Base-by-base conservation (phyloP, 1,140 invertebrate genomes). In the Listronotus oregonensis region DNA sequence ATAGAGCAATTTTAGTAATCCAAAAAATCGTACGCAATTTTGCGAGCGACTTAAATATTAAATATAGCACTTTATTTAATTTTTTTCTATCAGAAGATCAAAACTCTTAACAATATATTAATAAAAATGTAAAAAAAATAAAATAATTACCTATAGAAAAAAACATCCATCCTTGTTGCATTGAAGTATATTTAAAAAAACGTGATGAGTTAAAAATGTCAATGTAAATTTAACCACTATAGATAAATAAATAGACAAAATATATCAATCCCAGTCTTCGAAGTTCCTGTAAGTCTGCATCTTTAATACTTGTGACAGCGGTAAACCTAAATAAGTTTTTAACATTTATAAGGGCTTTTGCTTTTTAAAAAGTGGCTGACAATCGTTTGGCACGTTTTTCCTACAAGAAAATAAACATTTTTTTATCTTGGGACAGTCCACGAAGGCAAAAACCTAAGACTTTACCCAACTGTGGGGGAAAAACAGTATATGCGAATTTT, bases 141-240 rank as follows among this genome's bases (percentile, higher is more conserved):
- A 27, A 27, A 5, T 27, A 27, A 75, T 78, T 76, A 79, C 97
- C 97, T 69, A 97, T 94, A 39, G 89, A 90, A 70, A 98, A 86
- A 80, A 98, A 99, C 94, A 99, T 98, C 84, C 91, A 95, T 7
- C 96, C 97, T 83, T 99, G 97, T 77, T 98, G 91, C 89, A 96
- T 95, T 31, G 94, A 93, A 32, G 89, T 90, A 77, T 95, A 99
- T 32, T 89, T 82, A n/a, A n/a, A 77, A 99, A 98, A 44, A 90
- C 87, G 70, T 95, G 89, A 82, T 98, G 95, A 47, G 95, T 97
- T 31, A 99, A 83, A 81, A 99, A 99, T 40, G 96, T 97, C 31
- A 99, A 82, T 1, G 97, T 99, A 77, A 98, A 99, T 80, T 99
- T 37, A 99, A 82, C 96, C 97, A 58, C 96, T 98, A 77, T 98